phyloP scores from a whole-genome alignment of 1,140 invertebrate genomes.

The Trichonephila clavipes region DNA sequence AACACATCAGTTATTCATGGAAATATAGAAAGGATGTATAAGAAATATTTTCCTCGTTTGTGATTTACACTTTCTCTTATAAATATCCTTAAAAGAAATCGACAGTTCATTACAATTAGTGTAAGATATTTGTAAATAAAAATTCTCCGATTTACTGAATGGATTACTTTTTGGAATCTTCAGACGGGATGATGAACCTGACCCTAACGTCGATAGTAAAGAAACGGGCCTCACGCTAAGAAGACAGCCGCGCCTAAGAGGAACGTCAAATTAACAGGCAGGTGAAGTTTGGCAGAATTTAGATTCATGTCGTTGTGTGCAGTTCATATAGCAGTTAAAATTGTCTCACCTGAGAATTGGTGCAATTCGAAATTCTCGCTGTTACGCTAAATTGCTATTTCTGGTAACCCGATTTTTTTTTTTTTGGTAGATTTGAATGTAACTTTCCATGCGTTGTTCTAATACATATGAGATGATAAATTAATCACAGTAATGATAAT shows the following conservation, averaged over 20 bases:
- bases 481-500: too few species aligned
- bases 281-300: constrained; percentile 13
- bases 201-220: constrained; percentile 32
- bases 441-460: constrained; percentile 47
- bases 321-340: background rate
- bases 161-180: background rate
- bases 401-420: constrained; percentile 39
- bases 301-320: background rate
- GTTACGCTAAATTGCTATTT: constrained; percentile 32
- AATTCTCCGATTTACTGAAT: background rate
- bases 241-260: constrained; percentile 48
- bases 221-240: constrained; percentile 9
- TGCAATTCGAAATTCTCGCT: background rate
- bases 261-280: constrained; percentile 26
- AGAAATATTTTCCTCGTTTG: background rate
- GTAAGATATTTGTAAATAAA: background rate
- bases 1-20: background rate
- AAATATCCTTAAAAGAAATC: background rate
- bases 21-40: background rate
- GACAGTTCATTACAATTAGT: background rate
- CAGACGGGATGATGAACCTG: constrained; percentile 64
- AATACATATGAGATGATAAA: constrained; percentile 48
- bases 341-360: constrained; percentile 19
- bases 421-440: constrained; percentile 13
- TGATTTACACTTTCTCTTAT: constrained; percentile 20